These are phyloP conservation scores for Micromys minutus DNA, from an alignment of 2,113 vertebrate species.

Conservation along the genomic window DNA sequence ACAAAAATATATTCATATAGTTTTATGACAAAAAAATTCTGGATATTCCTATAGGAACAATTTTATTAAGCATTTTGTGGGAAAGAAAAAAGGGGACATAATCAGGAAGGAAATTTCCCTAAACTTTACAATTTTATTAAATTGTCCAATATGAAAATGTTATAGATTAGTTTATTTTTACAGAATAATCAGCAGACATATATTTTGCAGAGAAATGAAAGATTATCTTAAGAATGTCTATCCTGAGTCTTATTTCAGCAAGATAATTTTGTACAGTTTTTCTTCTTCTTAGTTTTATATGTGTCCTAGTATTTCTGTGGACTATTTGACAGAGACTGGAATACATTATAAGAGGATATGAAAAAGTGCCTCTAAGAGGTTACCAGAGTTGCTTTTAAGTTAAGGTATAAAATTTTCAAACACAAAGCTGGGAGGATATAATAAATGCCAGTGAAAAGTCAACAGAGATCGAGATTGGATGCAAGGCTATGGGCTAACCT, in stretches of 20 bases:
- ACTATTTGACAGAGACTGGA: neutral
- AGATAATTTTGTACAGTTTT: neutral
- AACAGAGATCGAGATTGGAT: neutral
- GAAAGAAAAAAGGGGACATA: neutral
- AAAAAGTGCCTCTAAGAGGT: neutral
- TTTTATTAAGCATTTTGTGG: neutral
- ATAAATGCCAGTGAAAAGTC: neutral
- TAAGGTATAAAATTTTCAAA: neutral
- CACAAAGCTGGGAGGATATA: neutral
- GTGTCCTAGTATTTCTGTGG: neutral
- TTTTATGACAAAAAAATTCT: too few species aligned
- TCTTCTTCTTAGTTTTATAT: neutral
- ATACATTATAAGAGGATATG: neutral
- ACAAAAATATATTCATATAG: too few species aligned
- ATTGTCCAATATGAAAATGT: neutral
- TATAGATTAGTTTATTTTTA: slow-evolving; percentile 1
- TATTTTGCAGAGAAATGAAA: neutral
- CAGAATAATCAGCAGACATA: neutral
- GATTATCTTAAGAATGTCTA: fast-evolving
- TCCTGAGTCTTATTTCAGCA: neutral
- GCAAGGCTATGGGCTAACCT: neutral
- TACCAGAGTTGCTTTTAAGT: neutral
- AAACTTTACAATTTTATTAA: neutral
- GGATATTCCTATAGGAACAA: neutral
- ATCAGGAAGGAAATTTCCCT: neutral